Base-by-base conservation (phyloP, 2,113 vertebrate genomes). In the Rhabdornis inornatus region DNA sequence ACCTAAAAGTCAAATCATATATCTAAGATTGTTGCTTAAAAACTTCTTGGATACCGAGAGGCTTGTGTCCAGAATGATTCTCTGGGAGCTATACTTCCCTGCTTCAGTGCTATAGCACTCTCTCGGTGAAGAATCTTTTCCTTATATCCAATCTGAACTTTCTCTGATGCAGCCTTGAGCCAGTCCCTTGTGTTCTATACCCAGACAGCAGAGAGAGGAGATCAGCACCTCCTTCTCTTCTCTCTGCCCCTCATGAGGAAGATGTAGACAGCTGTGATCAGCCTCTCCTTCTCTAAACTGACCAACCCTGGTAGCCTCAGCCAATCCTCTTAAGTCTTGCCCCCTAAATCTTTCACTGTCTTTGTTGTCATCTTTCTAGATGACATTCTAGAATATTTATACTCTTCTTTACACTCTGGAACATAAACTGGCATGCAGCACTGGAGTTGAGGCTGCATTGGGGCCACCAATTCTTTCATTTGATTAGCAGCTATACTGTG, bases 41-140 rank as follows among this genome's bases (percentile, higher is more conserved):
- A 1, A 5, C 27, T 59, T 60, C 40, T 53, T 49, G 31, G 44
- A 37, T 50, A 49, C n/a, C 2, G 0, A 52, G 33, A 74, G 19
- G 10, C 37, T 68, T 72, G 37, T 42, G 28, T 22, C 22, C 37
- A 35, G 1, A 50, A 4, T 0, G 0, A 22, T 79, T 63, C 60
- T 21, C 25, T 63, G 35, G 30, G 30, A 87, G 33, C 25, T 69
- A 11, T 53, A 40, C 21, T 40, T 71, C 37, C 69, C 37, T 79
- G 42, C 39, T 79, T n/a, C 33, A 61, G 47, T 44, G 15, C 40
- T 78, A 35, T 42, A 42, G 40, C 59, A 50, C 33, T 13, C 42
- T 70, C n/a, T 49, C 57, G 66, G 40, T 39, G 30, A 31, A 50
- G 49, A 50, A 50, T 11, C 31, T 85, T 49, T 44, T 44, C 45